phyloP scores from a whole-genome alignment of 2,797 vertebrate genomes.

The Megaceryle alcyon region DNA sequence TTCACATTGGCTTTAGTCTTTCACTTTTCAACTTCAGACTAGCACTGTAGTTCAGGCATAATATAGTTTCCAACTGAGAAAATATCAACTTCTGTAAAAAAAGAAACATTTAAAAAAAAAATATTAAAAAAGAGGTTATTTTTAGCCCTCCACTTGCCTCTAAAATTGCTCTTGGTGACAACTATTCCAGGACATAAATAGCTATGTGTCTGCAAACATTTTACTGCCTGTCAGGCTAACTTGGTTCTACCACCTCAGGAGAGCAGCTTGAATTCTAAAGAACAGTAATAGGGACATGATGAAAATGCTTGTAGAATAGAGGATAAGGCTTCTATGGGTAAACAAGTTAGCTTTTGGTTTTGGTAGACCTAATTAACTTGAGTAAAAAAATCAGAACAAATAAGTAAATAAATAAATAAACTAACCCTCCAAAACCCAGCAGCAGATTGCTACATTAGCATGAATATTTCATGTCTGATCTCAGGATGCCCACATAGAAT shows the following conservation, averaged over 20 bases:
- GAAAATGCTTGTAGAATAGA: background rate
- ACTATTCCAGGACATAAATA: background rate
- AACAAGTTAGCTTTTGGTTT: background rate
- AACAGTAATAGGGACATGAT: background rate
- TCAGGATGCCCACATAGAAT: constrained; percentile 18
- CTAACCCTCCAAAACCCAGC: background rate
- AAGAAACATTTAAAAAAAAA: background rate
- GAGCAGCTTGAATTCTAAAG: background rate
- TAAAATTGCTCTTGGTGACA: constrained; percentile 1
- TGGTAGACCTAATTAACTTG: background rate
- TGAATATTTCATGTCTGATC: constrained; percentile 45
- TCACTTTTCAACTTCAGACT: background rate
- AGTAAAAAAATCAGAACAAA: background rate
- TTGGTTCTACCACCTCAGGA: background rate
- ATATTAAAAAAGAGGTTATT: background rate
- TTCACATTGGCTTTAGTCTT: background rate
- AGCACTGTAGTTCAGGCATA: background rate
- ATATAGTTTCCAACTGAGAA: background rate
- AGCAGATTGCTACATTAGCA: constrained; percentile 8
- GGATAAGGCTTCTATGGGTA: background rate
- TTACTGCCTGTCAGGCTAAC: background rate
- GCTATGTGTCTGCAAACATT: background rate
- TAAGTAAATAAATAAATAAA: background rate
- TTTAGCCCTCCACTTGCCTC: background rate
- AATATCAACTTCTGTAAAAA: background rate